Base-by-base conservation (phyloP, 2,113 vertebrate species). In the Rhinolophus sinicus region DNA sequence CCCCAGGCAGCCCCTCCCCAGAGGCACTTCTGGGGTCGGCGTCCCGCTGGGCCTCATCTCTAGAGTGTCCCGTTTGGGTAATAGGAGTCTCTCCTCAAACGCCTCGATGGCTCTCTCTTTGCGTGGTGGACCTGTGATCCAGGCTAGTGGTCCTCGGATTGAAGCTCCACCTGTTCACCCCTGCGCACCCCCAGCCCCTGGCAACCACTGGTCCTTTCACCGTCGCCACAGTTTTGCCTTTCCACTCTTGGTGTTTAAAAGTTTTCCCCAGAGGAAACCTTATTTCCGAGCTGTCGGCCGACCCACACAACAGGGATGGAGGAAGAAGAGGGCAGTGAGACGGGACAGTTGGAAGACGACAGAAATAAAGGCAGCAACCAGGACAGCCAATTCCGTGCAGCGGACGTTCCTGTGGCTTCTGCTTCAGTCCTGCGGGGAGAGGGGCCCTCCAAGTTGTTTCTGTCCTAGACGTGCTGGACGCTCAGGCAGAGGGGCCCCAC, bases 291-390 rank as follows among this genome's bases (percentile, higher is more conserved):
- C 5, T 44, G 44, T 40, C 4, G 12, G 3, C 28, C 9, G 44
- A 38, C 38, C 9, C 24, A 4, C 24, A 24, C 6, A 7, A 2
- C 6, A 3, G 40, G 62, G 58, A 24, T 3, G 9, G 12, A 30
- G 44, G 70, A 24, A 24, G 4, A 54, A 21, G 52, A 83, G 40
- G 19, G 21, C 38, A 0, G 28, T 0, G 18, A 4, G 18, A 13
- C 18, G 35, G 35, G 62, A 80, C 1, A 0, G 0, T 0, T 0
- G n/a, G 60, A 52, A 8, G 24, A 19, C 22, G 38, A 26, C 8
- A 6, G 28, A 22, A 0, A 30, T 14, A 11, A 2, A 56, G 81
- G 22, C 21, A 22, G 65, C 7, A 38, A 33, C 70, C 18, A 24
- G 38, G 54, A 70, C 14, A 19, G 40, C 65, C 5, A 14, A 24